Conservation (phyloP, 2,888 invertebrate genomes). For the Zaprionus obscuricornis region DNA sequence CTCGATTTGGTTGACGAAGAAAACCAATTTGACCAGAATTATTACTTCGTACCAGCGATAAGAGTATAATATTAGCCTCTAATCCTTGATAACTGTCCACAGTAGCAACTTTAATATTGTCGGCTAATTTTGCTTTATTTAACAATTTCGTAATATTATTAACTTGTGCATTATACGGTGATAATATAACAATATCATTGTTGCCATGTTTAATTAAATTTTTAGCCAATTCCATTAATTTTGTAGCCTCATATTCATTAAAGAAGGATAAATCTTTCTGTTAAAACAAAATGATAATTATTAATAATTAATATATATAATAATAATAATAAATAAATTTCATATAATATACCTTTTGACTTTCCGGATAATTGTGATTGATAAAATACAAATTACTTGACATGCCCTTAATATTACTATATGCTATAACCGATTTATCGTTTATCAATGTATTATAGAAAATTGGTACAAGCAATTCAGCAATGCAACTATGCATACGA, state of each 20-base stretch:
- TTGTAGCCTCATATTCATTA: too few relatives aligned
- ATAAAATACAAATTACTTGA: constrained; percentile 87
- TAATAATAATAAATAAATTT: constrained; percentile 5
- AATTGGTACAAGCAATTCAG: constrained; percentile 85
- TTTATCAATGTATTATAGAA: constrained; percentile 87
- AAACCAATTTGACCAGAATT: constrained; percentile 88
- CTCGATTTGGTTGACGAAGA: constrained; percentile 87
- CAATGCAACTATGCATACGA: constrained; percentile 89
- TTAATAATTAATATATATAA: constrained; percentile 40
- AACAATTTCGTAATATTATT: constrained; percentile 15
- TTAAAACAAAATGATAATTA: not conserved
- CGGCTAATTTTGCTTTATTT: constrained; percentile 7
- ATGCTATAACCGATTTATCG: constrained; percentile 85
- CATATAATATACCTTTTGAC: too few relatives aligned
- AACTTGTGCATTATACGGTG: too few relatives aligned
- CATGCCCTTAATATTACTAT: too few relatives aligned
- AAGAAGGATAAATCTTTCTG: too few relatives aligned
- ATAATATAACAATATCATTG: too few relatives aligned
- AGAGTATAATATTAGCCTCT: constrained; percentile 90
- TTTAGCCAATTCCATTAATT: too few relatives aligned
- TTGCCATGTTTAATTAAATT: too few relatives aligned
- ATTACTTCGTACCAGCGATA: constrained; percentile 91
- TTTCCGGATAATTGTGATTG: constrained; percentile 85
- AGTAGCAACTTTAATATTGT: constrained; percentile 84
- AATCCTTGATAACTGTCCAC: constrained; percentile 93